Evolutionary conservation across 2,888 invertebrate species (phyloP).

Genomic region (Rhyacophila evoluta): DNA sequence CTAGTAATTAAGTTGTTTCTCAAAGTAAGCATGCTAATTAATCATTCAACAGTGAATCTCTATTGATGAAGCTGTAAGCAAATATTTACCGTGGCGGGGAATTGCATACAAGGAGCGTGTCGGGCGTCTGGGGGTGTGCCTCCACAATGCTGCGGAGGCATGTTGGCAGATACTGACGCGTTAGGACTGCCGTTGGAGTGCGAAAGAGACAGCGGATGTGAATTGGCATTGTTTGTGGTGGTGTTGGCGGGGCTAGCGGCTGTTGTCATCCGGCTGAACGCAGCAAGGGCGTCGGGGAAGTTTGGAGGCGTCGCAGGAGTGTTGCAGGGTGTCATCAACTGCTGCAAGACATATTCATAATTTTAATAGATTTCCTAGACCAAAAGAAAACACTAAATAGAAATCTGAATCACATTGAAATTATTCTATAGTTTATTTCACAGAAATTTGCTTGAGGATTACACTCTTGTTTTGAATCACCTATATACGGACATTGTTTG

Average conservation of each 20-base stretch:
- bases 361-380: constrained; percentile 1
- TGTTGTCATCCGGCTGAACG: constrained; percentile 89
- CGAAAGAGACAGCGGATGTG: constrained; percentile 66
- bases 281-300: constrained; percentile 90
- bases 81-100: constrained; percentile 67
- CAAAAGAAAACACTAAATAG: too few species aligned
- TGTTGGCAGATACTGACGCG: constrained; percentile 61
- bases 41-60: too few species aligned
- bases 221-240: constrained; percentile 43
- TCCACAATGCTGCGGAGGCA: constrained; percentile 65
- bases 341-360: constrained; percentile 59
- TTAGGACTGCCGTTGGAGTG: constrained; percentile 63
- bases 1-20: too few species aligned
- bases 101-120: constrained; percentile 61
- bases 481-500: too few species aligned
- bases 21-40: too few species aligned
- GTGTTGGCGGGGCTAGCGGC: constrained; percentile 62
- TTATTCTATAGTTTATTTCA: too few species aligned
- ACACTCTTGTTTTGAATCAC: too few species aligned
- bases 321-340: constrained; percentile 93
- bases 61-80: too few species aligned
- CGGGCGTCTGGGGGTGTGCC: constrained; percentile 60
- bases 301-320: constrained; percentile 95
- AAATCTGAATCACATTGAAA: too few species aligned
- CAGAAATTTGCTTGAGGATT: too few species aligned